phyloP scores from a whole-genome alignment of 2,888 invertebrate genomes.

The Elegia similella region DNA sequence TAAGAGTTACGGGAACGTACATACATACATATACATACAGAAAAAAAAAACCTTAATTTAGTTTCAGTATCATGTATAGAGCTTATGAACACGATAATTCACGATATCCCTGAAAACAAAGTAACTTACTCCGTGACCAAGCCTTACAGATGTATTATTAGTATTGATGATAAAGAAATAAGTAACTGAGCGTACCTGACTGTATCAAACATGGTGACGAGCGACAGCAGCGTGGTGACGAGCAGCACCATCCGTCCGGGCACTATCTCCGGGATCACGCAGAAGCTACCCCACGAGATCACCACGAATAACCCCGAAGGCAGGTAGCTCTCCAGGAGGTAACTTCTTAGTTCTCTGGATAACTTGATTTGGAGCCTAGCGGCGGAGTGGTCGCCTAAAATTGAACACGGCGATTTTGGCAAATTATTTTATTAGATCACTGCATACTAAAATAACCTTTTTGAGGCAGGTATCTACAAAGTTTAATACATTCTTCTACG shows the following conservation, averaged over 20 bases:
- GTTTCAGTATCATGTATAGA: too few relatives aligned
- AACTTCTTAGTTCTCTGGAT: constrained; percentile 82
- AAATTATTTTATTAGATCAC: not conserved
- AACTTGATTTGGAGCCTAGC: constrained; percentile 83
- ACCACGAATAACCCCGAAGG: constrained; percentile 84
- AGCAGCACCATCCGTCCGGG: constrained; percentile 84
- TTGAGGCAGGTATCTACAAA: too few relatives aligned
- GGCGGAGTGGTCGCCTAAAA: constrained; percentile 82
- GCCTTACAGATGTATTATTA: too few relatives aligned
- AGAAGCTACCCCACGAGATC: constrained; percentile 86
- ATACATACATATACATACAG: not conserved
- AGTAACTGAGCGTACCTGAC: constrained; percentile 67
- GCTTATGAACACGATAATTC: too few relatives aligned
- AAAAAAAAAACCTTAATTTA: too few relatives aligned
- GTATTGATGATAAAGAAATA: not conserved
- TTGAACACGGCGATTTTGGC: constrained; percentile 9
- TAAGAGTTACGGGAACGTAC: too few relatives aligned
- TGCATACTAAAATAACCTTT: too few relatives aligned
- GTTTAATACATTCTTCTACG: too few relatives aligned
- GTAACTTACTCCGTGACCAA: too few relatives aligned
- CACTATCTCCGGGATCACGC: constrained; percentile 84
- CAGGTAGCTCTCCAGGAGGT: constrained; percentile 83
- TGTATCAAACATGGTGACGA: constrained; percentile 85
- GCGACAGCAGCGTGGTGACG: constrained; percentile 83
- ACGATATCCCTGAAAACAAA: too few relatives aligned